Evolutionary conservation across 37 sponge, comb jelly and placozoan genomes (phyloP).

Genomic region (Dysidea cf. avara): DNA sequence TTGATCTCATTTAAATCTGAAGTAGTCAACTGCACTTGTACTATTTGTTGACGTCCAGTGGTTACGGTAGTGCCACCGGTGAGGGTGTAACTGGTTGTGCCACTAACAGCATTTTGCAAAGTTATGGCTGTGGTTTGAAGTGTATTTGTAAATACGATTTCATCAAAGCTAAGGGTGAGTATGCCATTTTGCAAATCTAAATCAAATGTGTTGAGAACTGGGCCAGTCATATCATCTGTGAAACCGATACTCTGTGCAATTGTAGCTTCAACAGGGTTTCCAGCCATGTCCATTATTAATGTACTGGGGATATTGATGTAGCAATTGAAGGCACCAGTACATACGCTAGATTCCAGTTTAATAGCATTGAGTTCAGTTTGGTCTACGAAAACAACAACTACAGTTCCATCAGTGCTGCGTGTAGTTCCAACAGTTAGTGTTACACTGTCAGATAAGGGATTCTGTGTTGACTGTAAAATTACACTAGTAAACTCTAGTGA

Average conservation of each 20-base stretch:
- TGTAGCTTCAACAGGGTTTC: slow-evolving; percentile 19
- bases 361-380: slow-evolving; percentile 34
- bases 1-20: slow-evolving; percentile 72
- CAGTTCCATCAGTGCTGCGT: slow-evolving; percentile 46
- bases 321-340: slow-evolving; percentile 57
- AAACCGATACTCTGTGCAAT: slow-evolving; percentile 12
- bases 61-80: slow-evolving; percentile 45
- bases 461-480: slow-evolving; percentile 20
- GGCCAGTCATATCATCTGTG: slow-evolving; percentile 61
- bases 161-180: slow-evolving; percentile 72
- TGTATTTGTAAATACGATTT: slow-evolving; percentile 52
- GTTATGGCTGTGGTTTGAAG: slow-evolving; percentile 57
- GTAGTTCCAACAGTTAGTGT: slow-evolving; percentile 53
- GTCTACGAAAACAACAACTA: slow-evolving; percentile 25
- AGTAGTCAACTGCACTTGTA: slow-evolving; percentile 28
- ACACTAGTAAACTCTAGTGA: slow-evolving; percentile 42
- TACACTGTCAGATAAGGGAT: neutral
- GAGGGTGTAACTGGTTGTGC: slow-evolving; percentile 39
- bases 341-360: slow-evolving; percentile 41
- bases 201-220: slow-evolving; percentile 36
- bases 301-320: slow-evolving; percentile 47
- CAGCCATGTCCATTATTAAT: slow-evolving; percentile 56
- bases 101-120: slow-evolving; percentile 53
- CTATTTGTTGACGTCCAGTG: neutral
- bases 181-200: slow-evolving; percentile 73